A percentile compares a stretch with the other conserved stretches of the same genome.
These are phyloP conservation scores for Coleophora deauratella DNA, from an alignment of 2,888 invertebrate species.

Conservation along the genomic window DNA sequence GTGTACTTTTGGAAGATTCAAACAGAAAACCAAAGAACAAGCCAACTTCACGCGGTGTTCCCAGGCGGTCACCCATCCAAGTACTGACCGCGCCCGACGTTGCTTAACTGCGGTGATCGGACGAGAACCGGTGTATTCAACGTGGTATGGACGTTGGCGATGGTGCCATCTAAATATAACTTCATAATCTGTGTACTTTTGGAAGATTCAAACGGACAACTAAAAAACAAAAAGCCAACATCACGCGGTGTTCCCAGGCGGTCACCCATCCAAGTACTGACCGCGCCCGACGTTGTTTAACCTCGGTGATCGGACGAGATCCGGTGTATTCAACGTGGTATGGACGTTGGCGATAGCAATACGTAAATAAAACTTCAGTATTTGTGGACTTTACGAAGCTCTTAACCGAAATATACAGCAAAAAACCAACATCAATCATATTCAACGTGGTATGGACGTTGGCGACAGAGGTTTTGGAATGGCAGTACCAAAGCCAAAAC, in stretches of 20 bases:
- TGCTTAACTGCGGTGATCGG: conserved; percentile 48
- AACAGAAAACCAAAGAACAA: conserved; percentile 8
- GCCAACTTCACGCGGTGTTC: conserved; percentile 39
- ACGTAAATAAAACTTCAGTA: too few relatives aligned
- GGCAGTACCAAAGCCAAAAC: too few relatives aligned
- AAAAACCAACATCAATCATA: too few relatives aligned
- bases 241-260: conserved; percentile 36
- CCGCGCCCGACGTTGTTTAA: conserved; percentile 50
- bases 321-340: conserved; percentile 44
- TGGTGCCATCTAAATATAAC: too few relatives aligned
- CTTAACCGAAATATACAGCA: too few relatives aligned
- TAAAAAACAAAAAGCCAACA: conserved; percentile 34
- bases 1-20: too few relatives aligned
- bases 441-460: conserved; percentile 44
- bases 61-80: conserved; percentile 45
- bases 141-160: conserved; percentile 8
- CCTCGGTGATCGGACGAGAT: conserved; percentile 67
- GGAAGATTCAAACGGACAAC: too few relatives aligned
- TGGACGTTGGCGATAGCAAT: conserved; percentile 28
- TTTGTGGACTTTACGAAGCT: too few relatives aligned
- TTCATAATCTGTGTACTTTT: too few relatives aligned
- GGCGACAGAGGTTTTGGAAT: conserved; percentile 1
- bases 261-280: conserved; percentile 50
- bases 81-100: conserved; percentile 45
- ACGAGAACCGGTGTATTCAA: conserved; percentile 47